phyloP scores from a whole-genome alignment of 2,888 invertebrate genomes.

The Agriopis marginaria region DNA sequence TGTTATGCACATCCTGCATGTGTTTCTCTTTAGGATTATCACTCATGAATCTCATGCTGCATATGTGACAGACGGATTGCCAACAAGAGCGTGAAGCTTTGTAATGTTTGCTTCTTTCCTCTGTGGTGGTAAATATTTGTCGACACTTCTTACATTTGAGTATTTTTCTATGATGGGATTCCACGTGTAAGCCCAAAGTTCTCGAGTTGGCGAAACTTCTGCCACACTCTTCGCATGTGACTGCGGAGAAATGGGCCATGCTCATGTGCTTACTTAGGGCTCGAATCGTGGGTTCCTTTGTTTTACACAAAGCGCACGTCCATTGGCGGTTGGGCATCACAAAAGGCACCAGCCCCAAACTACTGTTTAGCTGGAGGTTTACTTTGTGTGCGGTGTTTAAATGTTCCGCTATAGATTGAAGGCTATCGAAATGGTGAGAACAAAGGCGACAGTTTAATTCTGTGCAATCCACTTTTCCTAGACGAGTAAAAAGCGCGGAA shows the following conservation, averaged over 20 bases:
- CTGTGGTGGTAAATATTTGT: constrained; percentile 26
- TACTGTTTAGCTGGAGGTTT: constrained; percentile 24
- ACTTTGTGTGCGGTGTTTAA: constrained; percentile 55
- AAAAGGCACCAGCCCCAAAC: constrained; percentile 42
- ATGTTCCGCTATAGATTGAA: constrained; percentile 56
- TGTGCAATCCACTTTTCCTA: constrained; percentile 67
- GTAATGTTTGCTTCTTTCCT: constrained; percentile 33
- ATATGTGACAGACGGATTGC: constrained; percentile 37
- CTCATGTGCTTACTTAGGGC: constrained; percentile 50
- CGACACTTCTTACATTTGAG: constrained; percentile 38
- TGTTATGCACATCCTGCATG: constrained; percentile 48
- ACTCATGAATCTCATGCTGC: constrained; percentile 39
- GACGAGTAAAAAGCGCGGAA: constrained; percentile 53
- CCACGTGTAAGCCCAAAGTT: constrained; percentile 28
- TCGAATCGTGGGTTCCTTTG: constrained; percentile 36
- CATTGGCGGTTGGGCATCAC: constrained; percentile 35
- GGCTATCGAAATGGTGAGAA: constrained; percentile 47
- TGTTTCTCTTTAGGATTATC: constrained; percentile 36
- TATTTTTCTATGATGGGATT: constrained; percentile 33
- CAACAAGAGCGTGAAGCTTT: constrained; percentile 33
- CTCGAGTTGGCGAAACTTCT: constrained; percentile 33
- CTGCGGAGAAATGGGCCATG: constrained; percentile 47
- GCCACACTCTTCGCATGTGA: constrained; percentile 48
- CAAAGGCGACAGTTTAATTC: constrained; percentile 67
- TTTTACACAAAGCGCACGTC: constrained; percentile 35